Evolutionary conservation across 1,140 invertebrate genomes (phyloP).

Genomic region (Hypothenemus hampei): DNA sequence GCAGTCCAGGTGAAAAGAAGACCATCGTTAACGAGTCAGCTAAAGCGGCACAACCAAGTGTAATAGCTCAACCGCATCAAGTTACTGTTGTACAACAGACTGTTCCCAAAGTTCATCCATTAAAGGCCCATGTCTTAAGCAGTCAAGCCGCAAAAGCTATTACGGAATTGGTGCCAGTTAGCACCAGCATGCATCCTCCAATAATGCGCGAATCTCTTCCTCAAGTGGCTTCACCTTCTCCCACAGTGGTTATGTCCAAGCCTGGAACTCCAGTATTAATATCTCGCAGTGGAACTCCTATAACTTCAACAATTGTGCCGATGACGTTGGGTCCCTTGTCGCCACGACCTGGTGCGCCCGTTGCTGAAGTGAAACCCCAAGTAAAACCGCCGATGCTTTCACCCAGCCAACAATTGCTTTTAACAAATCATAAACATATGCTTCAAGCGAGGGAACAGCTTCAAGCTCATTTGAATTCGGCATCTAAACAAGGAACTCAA

Average conservation of each 20-base stretch:
- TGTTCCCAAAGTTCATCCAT: constrained; percentile 45
- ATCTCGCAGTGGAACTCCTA: constrained; percentile 7
- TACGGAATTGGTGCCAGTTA: constrained; percentile 26
- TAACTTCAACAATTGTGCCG: constrained; percentile 3
- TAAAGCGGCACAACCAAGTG: constrained; percentile 24
- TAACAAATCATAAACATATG: constrained; percentile 32
- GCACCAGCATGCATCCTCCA: background rate
- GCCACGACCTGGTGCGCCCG: constrained; percentile 33
- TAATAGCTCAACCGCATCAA: constrained; percentile 27
- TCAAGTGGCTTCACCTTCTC: constrained; percentile 2
- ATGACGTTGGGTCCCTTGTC: constrained; percentile 31
- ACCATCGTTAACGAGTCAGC: constrained; percentile 10
- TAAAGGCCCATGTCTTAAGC: constrained; percentile 53
- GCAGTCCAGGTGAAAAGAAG: constrained; percentile 10
- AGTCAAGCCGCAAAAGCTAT: constrained; percentile 41
- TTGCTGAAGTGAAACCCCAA: constrained; percentile 23
- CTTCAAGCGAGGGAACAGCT: constrained; percentile 32
- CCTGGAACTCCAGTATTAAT: constrained; percentile 12
- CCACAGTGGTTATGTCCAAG: constrained; percentile 9
- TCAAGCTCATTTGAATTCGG: background rate
- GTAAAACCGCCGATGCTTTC: constrained; percentile 43
- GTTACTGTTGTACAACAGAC: constrained; percentile 26
- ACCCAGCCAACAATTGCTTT: constrained; percentile 26
- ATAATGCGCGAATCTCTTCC: background rate
- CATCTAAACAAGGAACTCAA: constrained; percentile 24